Percentiles rank a stretch among this genome's conserved stretches.
Evolutionary conservation across 2,113 vertebrate genomes (phyloP).

Genomic region (Grus americana): DNA sequence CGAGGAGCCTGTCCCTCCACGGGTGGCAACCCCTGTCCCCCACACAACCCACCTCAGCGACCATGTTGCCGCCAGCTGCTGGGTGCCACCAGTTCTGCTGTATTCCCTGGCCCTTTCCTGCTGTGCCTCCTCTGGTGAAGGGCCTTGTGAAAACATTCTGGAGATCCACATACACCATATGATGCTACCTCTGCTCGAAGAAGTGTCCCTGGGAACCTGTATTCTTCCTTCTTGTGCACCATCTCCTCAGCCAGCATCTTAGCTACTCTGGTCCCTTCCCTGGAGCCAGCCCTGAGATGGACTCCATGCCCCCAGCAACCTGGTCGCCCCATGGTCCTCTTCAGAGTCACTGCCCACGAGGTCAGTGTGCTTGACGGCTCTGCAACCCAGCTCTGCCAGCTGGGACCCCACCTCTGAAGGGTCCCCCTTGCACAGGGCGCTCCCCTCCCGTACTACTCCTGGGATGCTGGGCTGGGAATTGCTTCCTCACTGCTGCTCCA

Average conservation of each 20-base stretch:
- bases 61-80: rapidly evolving
- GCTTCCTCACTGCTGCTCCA: not conserved
- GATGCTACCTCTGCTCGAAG: not conserved
- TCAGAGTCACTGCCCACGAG: not conserved
- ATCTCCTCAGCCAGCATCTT: not conserved
- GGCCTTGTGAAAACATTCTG: not conserved
- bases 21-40: no score
- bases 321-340: rapidly evolving
- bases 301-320: not conserved
- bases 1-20: rapidly evolving
- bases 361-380: rapidly evolving
- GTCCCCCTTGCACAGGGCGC: not conserved
- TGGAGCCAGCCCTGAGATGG: no score
- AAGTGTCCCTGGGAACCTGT: not conserved
- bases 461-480: not conserved
- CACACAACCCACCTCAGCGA: rapidly evolving
- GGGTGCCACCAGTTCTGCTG: not conserved
- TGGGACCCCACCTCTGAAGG: no score
- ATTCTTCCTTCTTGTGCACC: not conserved
- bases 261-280: not conserved
- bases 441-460: not conserved
- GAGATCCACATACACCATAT: rapidly evolving
- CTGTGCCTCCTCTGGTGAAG: no score
- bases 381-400: not conserved
- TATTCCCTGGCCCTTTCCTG: not conserved